These are phyloP conservation scores for Hermodice carunculata DNA, from an alignment of 2,888 invertebrate genomes.

Conservation along the genomic window DNA sequence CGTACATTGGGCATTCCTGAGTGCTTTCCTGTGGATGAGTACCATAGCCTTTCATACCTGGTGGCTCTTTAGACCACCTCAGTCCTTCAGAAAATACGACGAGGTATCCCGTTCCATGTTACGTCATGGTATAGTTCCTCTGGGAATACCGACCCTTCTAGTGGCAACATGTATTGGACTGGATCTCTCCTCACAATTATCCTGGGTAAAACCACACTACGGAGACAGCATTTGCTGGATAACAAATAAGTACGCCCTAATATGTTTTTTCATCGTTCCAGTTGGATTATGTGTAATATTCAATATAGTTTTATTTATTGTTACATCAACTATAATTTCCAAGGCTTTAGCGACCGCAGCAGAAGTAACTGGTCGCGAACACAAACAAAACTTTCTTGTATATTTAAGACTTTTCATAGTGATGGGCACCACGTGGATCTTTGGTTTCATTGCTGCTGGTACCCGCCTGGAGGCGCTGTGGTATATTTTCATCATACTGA, in stretches of 20 bases:
- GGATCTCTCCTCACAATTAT: neutral
- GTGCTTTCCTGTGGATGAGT: conserved; percentile 1
- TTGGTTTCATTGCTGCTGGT: conserved; percentile 5
- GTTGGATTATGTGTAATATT: neutral
- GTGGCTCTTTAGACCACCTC: neutral
- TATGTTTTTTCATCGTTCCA: neutral
- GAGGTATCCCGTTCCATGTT: neutral
- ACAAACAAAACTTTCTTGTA: neutral
- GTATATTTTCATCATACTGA: conserved; percentile 10
- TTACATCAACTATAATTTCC: neutral
- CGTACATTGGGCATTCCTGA: conserved; percentile 4
- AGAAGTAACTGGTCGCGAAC: no score
- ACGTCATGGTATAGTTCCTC: neutral
- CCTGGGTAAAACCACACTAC: neutral
- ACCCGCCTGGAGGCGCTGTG: neutral
- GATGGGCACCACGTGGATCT: conserved; percentile 4
- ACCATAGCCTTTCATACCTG: conserved; percentile 1
- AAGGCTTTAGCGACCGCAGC: neutral
- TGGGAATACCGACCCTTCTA: neutral
- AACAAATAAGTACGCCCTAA: conserved; percentile 3
- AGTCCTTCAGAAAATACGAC: neutral
- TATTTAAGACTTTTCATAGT: conserved; percentile 1
- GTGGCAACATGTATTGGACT: neutral
- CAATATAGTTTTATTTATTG: conserved; percentile 6
- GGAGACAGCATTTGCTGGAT: conserved; percentile 5